Conservation (phyloP, 2,113 vertebrate genomes). For the Oceanites oceanicus region DNA sequence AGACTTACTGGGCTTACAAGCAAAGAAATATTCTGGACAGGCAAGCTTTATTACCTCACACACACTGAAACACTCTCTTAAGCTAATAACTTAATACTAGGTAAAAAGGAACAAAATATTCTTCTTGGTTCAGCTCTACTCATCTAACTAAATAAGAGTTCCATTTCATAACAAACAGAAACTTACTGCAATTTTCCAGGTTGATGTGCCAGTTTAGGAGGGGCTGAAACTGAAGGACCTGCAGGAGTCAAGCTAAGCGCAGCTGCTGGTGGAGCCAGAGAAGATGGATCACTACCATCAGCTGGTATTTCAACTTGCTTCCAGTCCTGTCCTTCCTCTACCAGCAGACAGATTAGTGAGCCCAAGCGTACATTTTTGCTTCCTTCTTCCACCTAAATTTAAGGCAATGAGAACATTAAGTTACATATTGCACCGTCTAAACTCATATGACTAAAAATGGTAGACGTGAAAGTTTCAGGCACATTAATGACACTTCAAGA, state of each 20-base stretch:
- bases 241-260: not conserved
- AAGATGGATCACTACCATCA: conserved; percentile 38
- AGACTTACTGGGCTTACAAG: not conserved
- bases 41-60: not conserved
- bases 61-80: not conserved
- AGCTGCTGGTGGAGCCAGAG: conserved; percentile 37
- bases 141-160: not conserved
- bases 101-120: not conserved
- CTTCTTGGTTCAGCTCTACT: not conserved
- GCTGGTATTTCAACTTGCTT: conserved; percentile 87
- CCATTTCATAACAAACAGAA: not conserved
- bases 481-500: not conserved
- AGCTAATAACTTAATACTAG: not conserved
- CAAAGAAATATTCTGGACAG: not conserved
- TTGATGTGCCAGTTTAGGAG: conserved; percentile 23
- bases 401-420: not conserved
- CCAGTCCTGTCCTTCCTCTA: conserved; percentile 95
- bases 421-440: not conserved
- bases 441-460: not conserved
- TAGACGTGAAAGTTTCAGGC: not conserved
- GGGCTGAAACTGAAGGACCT: conserved; percentile 14
- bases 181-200: conserved; percentile 72
- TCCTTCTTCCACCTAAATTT: conserved; percentile 87
- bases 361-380: conserved; percentile 87
- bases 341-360: conserved; percentile 88